Evolutionary conservation across 2,888 invertebrate species (phyloP), one percentile per base, ranked within the genome.

Genomic region (Melinaea marsaeus): DNA sequence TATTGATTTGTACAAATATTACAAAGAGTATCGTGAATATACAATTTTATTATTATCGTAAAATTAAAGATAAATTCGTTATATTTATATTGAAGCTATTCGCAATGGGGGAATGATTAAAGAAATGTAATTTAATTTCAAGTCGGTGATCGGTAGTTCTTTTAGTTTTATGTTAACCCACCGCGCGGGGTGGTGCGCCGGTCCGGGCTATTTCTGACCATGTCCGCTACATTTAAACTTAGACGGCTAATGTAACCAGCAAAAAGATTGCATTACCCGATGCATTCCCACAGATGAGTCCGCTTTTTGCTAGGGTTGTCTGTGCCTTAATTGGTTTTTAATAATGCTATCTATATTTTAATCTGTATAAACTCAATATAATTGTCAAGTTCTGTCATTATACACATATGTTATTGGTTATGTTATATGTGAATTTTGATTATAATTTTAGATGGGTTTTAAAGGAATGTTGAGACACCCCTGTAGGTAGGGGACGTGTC

Each of bases 181-280:
- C 72, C 69, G 69, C 65, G 65, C 59, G 62, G 64, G 66, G 70
- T 72, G 64, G 72, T 71, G 72, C 68, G 69, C 73, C 71, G 66
- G 67, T 72, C 66, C 72, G 69, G 73, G 72, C 64, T 72, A 72
- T 74, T 75, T 73, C 69, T 74, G 74, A 68, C 62, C 72, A 73
- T 73, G 73, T 74, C 71, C 68, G 69, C 71, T 75, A 71, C 75
- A 72, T 77, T 77, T 74, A 67, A 69, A 71, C 68, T 60, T 66
- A 69, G 75, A 71, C 73, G 75, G 79, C 74, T 81, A 79, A 78
- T 79, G 71, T 71, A 73, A 71, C 72, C 69, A 75, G 83, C 80
- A 86, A 88, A 86, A 88, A 87, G 81, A 77, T 81, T 77, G 79
- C 81, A 84, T 83, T 84, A 79, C 84, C 71, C 69, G 78, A 77